These are phyloP conservation scores for Troilus luridus DNA, from an alignment of 2,888 invertebrate genomes.

Conservation along the genomic window DNA sequence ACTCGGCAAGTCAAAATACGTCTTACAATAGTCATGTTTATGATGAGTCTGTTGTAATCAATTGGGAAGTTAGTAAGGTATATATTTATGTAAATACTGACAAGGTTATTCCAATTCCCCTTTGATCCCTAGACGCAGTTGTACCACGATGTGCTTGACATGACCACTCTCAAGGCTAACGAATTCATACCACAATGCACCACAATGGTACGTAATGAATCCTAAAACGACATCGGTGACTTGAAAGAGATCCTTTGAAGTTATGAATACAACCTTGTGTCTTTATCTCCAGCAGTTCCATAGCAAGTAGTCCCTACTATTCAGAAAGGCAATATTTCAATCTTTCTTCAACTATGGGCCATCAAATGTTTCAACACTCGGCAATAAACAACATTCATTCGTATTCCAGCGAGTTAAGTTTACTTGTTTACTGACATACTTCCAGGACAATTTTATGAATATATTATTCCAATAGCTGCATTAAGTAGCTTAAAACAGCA, in stretches of 20 bases:
- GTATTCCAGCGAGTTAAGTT: conserved; percentile 5
- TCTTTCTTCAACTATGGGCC: not conserved
- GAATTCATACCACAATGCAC: conserved; percentile 9
- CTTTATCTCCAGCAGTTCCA: not conserved
- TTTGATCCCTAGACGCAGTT: not conserved
- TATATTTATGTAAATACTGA: not conserved
- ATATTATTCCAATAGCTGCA: not conserved
- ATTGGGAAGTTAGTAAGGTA: no score
- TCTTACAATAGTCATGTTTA: no score
- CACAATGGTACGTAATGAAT: conserved; percentile 38
- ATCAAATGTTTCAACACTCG: not conserved
- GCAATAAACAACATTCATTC: not conserved
- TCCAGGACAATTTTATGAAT: conserved; percentile 2
- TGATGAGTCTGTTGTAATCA: no score
- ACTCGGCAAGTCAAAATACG: no score
- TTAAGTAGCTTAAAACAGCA: not conserved
- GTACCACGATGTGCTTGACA: not conserved
- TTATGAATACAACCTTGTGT: conserved; percentile 13
- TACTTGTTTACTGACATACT: not conserved
- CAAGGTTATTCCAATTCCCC: not conserved
- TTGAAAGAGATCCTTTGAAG: conserved; percentile 15
- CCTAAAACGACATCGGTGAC: not conserved
- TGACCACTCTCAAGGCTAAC: not conserved
- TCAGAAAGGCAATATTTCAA: not conserved
- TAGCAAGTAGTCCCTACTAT: not conserved